These are phyloP conservation scores for Eilema sororculum DNA, from an alignment of 2,888 invertebrate species.

Conservation along the genomic window DNA sequence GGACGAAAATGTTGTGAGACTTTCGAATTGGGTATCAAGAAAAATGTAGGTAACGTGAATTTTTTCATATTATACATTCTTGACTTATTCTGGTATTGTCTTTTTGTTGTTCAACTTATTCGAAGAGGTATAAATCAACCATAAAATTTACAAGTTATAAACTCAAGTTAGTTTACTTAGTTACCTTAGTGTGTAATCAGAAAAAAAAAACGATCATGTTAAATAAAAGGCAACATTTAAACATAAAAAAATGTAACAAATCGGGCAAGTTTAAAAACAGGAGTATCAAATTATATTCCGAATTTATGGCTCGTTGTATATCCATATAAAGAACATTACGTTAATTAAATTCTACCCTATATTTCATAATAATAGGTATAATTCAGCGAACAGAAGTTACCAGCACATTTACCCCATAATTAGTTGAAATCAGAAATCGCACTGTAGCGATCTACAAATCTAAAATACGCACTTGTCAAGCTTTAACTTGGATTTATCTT, in stretches of 20 bases:
- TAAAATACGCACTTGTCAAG: conserved; percentile 61
- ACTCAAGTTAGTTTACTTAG: background rate
- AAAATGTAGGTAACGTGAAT: conserved; percentile 29
- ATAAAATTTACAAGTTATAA: no score
- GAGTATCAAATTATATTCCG: background rate
- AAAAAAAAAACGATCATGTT: no score
- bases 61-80: background rate
- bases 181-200: background rate
- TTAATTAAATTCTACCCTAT: background rate
- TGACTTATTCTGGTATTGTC: background rate
- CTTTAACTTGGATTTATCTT: conserved; percentile 81
- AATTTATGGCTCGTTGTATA: background rate
- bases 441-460: conserved; percentile 62
- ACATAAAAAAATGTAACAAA: no score
- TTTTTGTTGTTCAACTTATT: background rate
- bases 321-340: background rate
- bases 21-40: conserved; percentile 50
- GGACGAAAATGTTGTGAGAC: conserved; percentile 57
- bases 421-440: conserved; percentile 66
- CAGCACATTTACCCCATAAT: conserved; percentile 61
- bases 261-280: no score
- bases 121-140: background rate
- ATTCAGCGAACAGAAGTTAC: conserved; percentile 5
- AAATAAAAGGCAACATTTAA: no score
- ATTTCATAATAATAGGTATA: conserved; percentile 10